A percentile compares a stretch with the other conserved stretches of the same genome.
Evolutionary conservation across 2,113 vertebrate genomes (phyloP).

Genomic region (Artemisiospiza belli): DNA sequence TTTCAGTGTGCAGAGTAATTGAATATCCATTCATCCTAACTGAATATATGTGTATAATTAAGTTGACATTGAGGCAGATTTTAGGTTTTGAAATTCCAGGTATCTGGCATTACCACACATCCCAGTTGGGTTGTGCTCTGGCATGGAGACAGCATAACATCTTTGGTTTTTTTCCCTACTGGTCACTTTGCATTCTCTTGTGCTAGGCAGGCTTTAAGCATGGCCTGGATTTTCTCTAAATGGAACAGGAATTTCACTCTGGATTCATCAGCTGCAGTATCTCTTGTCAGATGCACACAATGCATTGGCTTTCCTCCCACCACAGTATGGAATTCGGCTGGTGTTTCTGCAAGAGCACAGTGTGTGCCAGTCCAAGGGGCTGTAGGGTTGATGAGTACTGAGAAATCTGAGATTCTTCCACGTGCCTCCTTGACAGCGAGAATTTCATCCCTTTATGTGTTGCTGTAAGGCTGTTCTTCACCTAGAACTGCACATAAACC

Average conservation of each 20-base stretch:
- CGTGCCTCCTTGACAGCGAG: neutral
- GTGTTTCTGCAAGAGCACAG: neutral
- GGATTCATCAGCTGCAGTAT: neutral
- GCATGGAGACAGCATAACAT: neutral
- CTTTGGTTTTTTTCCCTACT: neutral
- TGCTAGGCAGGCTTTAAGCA: neutral
- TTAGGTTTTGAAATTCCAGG: neutral
- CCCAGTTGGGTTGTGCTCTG: neutral
- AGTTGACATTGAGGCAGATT: neutral
- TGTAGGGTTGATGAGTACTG: neutral
- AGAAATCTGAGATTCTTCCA: neutral
- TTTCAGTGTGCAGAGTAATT: neutral
- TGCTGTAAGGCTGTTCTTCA: neutral
- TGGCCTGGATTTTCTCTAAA: neutral
- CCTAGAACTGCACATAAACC: neutral
- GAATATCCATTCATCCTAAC: neutral
- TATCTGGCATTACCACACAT: neutral
- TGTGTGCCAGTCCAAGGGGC: neutral
- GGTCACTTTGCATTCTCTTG: neutral
- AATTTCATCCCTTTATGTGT: neutral
- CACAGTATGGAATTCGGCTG: neutral
- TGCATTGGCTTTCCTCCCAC: neutral
- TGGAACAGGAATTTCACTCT: neutral
- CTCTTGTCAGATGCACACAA: neutral
- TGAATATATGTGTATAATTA: neutral